These are phyloP conservation scores for Elachura formosa DNA, from an alignment of 2,113 vertebrate species.

Conservation along the genomic window DNA sequence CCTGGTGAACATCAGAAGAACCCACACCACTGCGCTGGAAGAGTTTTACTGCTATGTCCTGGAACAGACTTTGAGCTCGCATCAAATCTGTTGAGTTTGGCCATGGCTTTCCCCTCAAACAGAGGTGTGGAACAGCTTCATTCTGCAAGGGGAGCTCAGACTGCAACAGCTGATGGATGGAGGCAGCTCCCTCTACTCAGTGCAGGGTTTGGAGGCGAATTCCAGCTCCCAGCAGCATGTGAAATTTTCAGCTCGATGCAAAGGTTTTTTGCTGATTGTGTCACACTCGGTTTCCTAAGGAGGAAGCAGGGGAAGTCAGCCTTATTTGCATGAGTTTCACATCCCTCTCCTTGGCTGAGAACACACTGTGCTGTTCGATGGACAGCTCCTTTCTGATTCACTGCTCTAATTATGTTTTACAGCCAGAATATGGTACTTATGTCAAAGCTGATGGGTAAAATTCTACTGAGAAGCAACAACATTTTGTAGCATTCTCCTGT, in stretches of 20 bases:
- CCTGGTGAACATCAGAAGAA: not conserved
- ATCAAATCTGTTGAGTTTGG: not conserved
- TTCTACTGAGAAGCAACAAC: conserved; percentile 47
- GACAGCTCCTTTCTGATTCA: conserved; percentile 65
- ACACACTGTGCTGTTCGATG: conserved; percentile 41
- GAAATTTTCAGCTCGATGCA: not conserved
- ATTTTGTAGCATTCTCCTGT: conserved; percentile 51
- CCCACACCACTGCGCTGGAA: not conserved
- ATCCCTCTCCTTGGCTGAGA: conserved; percentile 55
- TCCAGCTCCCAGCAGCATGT: not conserved
- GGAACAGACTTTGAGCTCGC: not conserved
- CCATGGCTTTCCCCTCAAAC: not conserved
- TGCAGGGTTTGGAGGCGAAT: not conserved
- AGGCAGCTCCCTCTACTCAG: not conserved
- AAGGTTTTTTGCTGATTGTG: conserved; percentile 38
- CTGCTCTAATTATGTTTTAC: conserved; percentile 66
- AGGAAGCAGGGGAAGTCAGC: conserved; percentile 30
- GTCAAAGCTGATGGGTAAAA: conserved; percentile 65
- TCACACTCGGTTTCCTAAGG: conserved; percentile 49
- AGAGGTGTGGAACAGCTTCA: not conserved
- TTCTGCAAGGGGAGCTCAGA: not conserved
- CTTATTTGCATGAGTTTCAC: conserved; percentile 55
- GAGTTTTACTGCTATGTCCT: not conserved
- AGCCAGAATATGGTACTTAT: conserved; percentile 60
- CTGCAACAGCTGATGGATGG: not conserved